Evolutionary conservation across 2,888 invertebrate genomes (phyloP), one percentile per base, ranked within the genome.

Genomic region (Polyommatus iphigenia): DNA sequence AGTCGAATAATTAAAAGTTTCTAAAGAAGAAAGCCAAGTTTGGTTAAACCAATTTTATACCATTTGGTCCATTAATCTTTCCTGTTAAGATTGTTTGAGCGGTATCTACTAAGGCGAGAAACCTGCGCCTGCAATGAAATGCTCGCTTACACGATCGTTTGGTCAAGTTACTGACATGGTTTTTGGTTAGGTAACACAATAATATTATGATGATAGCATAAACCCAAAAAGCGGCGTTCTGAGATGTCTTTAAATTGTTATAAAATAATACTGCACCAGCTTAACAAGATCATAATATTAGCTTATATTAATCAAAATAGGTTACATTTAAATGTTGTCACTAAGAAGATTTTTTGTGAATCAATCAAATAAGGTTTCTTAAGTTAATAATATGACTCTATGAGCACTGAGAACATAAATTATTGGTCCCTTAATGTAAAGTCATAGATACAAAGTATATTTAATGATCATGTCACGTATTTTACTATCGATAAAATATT

Each of bases 51-150:
- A 67, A 67, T 67, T 67, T 67, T 67, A 32, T 15, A 67, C 67
- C 29, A 29, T 29, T 67, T 67, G 15, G 15, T 29, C 4, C 24
- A 29, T 15, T 67, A 67, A 67, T 67, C 18, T 67, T 15, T 6
- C 15, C 67, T 18, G 29, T 67, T 32, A 32, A 32, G 67, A 29
- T 67, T 67, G 29, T 67, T 29, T 67, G 29, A 67, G 67, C 67
- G 29, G 67, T 67, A 29, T 32, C 24, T 62, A 59, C 59, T 59
- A 59, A 10, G 62, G 62, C 62, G 62, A 36, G 32, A 71, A 71
- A 71, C 36, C 72, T 72, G 7, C 41, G 41, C n/a, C 41, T 72
- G 41, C 41, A 72, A 72, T 72, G 41, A 72, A 72, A 72, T 72
- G 72, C 41, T 20, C 72, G 72, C 20, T 72, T 72, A 72, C 72